A percentile compares a stretch with the other conserved stretches of the same genome.
Evolutionary conservation across 2,888 invertebrate genomes (phyloP).

Genomic region (Brachypalpus laphriformis): DNA sequence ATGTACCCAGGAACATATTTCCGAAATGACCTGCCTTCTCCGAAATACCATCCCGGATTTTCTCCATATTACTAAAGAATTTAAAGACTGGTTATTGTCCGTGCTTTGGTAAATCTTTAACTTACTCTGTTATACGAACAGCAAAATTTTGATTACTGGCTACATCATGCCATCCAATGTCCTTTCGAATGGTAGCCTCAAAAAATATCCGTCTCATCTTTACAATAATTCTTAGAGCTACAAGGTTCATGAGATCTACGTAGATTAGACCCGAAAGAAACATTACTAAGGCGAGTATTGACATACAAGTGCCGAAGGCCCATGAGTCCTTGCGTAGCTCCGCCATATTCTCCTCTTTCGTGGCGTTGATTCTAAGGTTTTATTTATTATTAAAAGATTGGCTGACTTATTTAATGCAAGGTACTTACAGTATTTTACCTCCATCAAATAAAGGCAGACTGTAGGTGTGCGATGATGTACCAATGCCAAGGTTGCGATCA

Average conservation of each 20-base stretch:
- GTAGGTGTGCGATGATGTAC: slow-evolving; percentile 85
- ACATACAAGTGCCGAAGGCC: slow-evolving; percentile 86
- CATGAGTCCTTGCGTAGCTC: slow-evolving; percentile 86
- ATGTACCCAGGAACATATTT: slow-evolving; percentile 85
- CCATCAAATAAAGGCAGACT: slow-evolving; percentile 86
- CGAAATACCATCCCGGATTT: slow-evolving; percentile 91
- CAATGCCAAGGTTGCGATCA: slow-evolving; percentile 85
- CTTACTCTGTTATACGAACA: slow-evolving; percentile 88
- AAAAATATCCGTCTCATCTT: slow-evolving; percentile 86
- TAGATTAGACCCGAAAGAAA: slow-evolving; percentile 86
- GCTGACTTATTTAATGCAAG: not conserved
- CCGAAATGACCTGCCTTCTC: slow-evolving; percentile 91
- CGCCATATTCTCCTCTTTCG: slow-evolving; percentile 84
- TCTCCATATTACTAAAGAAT: slow-evolving; percentile 87
- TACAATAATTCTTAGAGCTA: slow-evolving; percentile 85
- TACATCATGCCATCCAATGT: slow-evolving; percentile 89
- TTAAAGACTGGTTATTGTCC: not conserved
- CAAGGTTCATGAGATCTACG: slow-evolving; percentile 86
- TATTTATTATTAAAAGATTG: not conserved
- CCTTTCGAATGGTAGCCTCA: slow-evolving; percentile 86
- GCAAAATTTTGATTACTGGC: slow-evolving; percentile 88
- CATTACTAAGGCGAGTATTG: slow-evolving; percentile 84
- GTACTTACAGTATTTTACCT: slow-evolving; percentile 84
- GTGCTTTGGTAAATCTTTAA: slow-evolving; percentile 76
- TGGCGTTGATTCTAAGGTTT: slow-evolving; percentile 83